Evolutionary conservation across 2,113 vertebrate genomes (phyloP).

Genomic region (Cacatua alba): DNA sequence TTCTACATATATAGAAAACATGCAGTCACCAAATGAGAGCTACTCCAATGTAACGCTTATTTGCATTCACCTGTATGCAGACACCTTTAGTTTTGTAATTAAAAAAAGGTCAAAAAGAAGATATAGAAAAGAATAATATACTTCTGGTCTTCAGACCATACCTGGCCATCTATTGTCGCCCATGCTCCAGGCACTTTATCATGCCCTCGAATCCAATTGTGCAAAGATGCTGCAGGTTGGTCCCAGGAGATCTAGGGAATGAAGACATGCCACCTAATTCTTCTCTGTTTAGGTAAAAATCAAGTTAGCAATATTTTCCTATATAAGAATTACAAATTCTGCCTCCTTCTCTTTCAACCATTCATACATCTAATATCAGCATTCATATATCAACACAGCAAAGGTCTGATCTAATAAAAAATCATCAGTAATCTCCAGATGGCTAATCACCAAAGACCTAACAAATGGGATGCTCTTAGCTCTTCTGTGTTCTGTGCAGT

Average conservation of each 20-base stretch:
- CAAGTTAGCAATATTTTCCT: background rate
- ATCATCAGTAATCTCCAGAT: background rate
- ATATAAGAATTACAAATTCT: background rate
- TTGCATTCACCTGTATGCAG: background rate
- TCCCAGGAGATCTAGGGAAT: slow-evolving; percentile 83
- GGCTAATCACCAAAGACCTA: background rate
- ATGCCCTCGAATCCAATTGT: slow-evolving; percentile 98
- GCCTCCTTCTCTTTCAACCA: background rate
- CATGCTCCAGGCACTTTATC: slow-evolving; percentile 98
- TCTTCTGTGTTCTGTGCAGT: background rate
- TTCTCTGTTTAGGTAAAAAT: background rate
- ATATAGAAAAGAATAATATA: background rate
- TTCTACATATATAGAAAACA: background rate
- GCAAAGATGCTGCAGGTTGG: slow-evolving; percentile 86
- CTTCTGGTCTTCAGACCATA: slow-evolving; percentile 48
- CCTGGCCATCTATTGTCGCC: slow-evolving; percentile 87
- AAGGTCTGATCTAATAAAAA: background rate
- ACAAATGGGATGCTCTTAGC: background rate
- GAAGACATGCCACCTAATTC: background rate
- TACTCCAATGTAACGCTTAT: background rate
- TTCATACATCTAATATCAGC: background rate
- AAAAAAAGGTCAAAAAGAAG: background rate
- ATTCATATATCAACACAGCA: background rate
- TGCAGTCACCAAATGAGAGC: background rate
- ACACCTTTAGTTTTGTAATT: background rate